Evolutionary conservation across 2,888 invertebrate genomes (phyloP), one percentile per base, ranked within the genome.

Genomic region (Drosophila buzzatii): DNA sequence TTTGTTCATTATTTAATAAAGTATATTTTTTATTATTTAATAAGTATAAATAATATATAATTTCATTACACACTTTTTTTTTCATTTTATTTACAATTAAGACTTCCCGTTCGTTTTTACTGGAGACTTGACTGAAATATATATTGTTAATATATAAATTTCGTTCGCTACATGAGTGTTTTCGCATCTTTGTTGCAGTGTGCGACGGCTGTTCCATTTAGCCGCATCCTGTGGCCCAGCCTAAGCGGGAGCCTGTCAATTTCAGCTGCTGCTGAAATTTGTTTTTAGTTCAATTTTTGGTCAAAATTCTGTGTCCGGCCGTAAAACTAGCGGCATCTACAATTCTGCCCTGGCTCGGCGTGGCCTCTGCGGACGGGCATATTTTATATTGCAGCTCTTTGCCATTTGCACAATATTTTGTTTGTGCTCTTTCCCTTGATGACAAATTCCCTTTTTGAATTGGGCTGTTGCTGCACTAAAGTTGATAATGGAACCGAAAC

Each of bases 231-330:
- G 65, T 65, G 31, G 60, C 35, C 33, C 23, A 33, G 33, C 33
- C 47, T 49, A 52, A 49, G 3, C 59, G 57, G 39, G 5, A 47
- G 75, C 45, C 90, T 89, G 90, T 82, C 90, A 88, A 89, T 89
- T 88, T 77, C 85, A 85, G 88, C 88, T 85, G 82, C 88, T 62
- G 70, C 47, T 56, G 51, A 85, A 85, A 88, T 89, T 82, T 80
- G 75, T 87, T 85, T 85, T 89, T 70, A 70, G 83, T 85, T 89
- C 77, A 67, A 82, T 73, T 82, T 84, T 73, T 59, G 89, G 79
- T 61, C 66, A 65, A 71, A 66, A 73, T 64, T 45, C 62, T 6
- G 47, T 70, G 80, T 85, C 78, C 74, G 64, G 56, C 63, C 62
- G 64, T 67, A 58, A 61, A 61, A 73, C 73, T 67, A 66, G 68